These are phyloP conservation scores for Napeogenes sylphis DNA, from an alignment of 2,888 invertebrate species.

Conservation along the genomic window DNA sequence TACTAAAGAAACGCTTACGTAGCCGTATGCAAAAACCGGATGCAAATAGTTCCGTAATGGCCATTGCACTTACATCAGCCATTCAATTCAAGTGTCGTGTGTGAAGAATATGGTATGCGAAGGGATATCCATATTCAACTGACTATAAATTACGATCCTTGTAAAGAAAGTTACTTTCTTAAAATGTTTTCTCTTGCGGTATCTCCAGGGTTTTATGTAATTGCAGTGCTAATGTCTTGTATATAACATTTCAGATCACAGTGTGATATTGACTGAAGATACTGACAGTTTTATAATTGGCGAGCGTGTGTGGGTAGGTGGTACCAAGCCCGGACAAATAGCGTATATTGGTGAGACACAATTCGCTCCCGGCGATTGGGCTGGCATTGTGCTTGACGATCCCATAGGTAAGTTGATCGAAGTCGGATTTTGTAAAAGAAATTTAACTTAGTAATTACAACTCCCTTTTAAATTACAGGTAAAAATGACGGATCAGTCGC, in stretches of 20 bases:
- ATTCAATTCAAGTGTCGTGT: slow-evolving; percentile 58
- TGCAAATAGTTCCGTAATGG: slow-evolving; percentile 56
- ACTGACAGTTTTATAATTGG: slow-evolving; percentile 98
- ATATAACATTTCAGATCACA: slow-evolving; percentile 82
- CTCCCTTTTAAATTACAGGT: slow-evolving; percentile 75
- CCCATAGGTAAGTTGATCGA: slow-evolving; percentile 85
- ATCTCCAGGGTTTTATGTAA: slow-evolving; percentile 20
- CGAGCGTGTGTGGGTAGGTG: slow-evolving; percentile 95
- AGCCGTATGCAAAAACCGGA: slow-evolving; percentile 55
- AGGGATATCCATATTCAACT: slow-evolving; percentile 53
- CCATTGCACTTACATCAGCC: slow-evolving; percentile 65
- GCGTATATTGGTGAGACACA: slow-evolving; percentile 97
- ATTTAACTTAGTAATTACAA: background rate
- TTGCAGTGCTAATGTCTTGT: slow-evolving; percentile 19
- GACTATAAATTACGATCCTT: slow-evolving; percentile 45
- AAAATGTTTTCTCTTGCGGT: slow-evolving; percentile 24
- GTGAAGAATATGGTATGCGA: slow-evolving; percentile 36
- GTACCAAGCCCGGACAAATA: slow-evolving; percentile 93
- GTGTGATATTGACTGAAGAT: slow-evolving; percentile 89
- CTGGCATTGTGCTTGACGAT: slow-evolving; percentile 96
- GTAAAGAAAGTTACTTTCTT: slow-evolving; percentile 37
- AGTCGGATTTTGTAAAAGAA: background rate
- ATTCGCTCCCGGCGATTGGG: slow-evolving; percentile 99
- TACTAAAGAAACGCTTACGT: slow-evolving; percentile 40
- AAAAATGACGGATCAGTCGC: slow-evolving; percentile 98